Percentiles rank a stretch among this genome's conserved stretches.
These are phyloP conservation scores for Drosophila trichaetosa DNA, from an alignment of 2,888 invertebrate genomes.

Conservation along the genomic window DNA sequence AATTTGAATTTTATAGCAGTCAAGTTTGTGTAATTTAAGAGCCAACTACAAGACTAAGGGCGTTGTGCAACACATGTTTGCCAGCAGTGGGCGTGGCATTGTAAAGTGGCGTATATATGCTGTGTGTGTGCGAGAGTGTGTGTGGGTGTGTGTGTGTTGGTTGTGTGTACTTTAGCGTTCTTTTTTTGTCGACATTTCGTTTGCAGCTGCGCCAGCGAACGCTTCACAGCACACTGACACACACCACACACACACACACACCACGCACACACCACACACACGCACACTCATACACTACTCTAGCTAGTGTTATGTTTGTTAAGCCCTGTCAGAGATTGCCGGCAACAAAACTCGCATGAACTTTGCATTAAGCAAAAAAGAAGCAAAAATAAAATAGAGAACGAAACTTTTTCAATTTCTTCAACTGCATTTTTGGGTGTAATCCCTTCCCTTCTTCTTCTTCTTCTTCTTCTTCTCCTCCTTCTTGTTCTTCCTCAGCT, in stretches of 20 bases:
- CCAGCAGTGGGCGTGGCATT: constrained; percentile 54
- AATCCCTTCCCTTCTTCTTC: neutral
- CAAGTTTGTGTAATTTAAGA: constrained; percentile 72
- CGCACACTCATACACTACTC: neutral
- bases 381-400: constrained; percentile 19
- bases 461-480: neutral
- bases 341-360: constrained; percentile 49
- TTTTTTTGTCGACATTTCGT: constrained; percentile 44
- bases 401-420: constrained; percentile 77
- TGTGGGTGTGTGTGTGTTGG: constrained; percentile 8
- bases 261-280: constrained; percentile 1
- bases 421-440: constrained; percentile 65
- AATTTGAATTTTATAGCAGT: constrained; percentile 80
- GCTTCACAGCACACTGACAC: constrained; percentile 46
- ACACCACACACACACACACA: neutral
- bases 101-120: constrained; percentile 8
- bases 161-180: constrained; percentile 36
- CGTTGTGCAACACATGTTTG: constrained; percentile 76
- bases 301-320: constrained; percentile 2
- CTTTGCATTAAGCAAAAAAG: constrained; percentile 51
- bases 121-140: constrained; percentile 23
- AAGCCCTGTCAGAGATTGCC: constrained; percentile 21
- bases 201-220: constrained; percentile 39
- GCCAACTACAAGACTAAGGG: constrained; percentile 47
- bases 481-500: neutral